A percentile compares a stretch with the other conserved stretches of the same genome.
Conservation (phyloP, 2,113 vertebrate genomes). For the Danionella cerebrum region DNA sequence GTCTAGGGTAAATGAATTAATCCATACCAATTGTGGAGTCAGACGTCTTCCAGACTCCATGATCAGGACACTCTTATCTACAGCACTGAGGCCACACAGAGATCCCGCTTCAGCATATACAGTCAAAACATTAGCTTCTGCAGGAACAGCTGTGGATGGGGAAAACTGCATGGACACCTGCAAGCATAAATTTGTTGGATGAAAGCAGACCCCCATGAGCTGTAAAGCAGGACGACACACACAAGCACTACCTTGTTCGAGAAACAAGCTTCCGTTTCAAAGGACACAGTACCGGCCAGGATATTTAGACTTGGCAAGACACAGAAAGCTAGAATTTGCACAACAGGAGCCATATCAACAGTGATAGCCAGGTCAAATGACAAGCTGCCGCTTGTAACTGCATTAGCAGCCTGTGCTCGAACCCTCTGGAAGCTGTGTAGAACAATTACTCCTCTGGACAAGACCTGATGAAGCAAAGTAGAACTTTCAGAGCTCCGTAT, state of each 20-base stretch:
- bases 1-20: too few species aligned
- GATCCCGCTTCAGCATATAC: conserved; percentile 65
- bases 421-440: conserved; percentile 51
- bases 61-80: conserved; percentile 75
- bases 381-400: conserved; percentile 55
- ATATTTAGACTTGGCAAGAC: not conserved
- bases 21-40: too few species aligned
- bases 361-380: conserved; percentile 55
- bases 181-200: not conserved
- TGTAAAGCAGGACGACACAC: not conserved
- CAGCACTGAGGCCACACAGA: conserved; percentile 70
- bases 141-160: conserved; percentile 59
- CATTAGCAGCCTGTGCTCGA: conserved; percentile 29
- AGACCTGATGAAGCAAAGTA: conserved; percentile 52
- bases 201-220: not conserved
- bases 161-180: conserved; percentile 69
- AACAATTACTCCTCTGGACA: conserved; percentile 62
- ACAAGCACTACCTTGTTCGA: conserved; percentile 71
- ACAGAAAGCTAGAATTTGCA: not conserved
- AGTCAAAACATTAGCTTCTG: conserved; percentile 46
- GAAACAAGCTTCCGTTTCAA: conserved; percentile 68
- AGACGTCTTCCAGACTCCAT: conserved; percentile 66
- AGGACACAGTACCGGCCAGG: not conserved
- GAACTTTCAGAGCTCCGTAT: too few species aligned
- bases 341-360: conserved; percentile 55